These are phyloP conservation scores for Cotesia typhae DNA, from an alignment of 1,140 invertebrate genomes.

Conservation along the genomic window DNA sequence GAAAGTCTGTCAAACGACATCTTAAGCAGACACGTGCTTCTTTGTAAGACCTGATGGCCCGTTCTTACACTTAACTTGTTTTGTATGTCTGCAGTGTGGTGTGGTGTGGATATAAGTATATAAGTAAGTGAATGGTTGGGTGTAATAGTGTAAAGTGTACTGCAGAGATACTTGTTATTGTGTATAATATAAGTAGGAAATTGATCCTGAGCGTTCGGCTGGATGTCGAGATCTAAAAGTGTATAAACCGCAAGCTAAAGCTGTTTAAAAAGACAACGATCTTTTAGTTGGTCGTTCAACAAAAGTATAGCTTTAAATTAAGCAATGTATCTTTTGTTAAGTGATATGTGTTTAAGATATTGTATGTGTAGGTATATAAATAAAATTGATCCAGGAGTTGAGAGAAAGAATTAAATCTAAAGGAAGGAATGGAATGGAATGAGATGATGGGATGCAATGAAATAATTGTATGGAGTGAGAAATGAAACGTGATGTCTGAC, in stretches of 20 bases:
- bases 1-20: conserved; percentile 25
- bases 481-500: conserved; percentile 32
- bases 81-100: neutral
- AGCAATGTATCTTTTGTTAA: conserved; percentile 50
- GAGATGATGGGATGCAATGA: conserved; percentile 36
- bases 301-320: conserved; percentile 42
- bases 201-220: conserved; percentile 39
- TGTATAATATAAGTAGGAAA: conserved; percentile 9
- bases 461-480: conserved; percentile 18
- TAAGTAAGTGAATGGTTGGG: neutral
- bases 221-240: neutral
- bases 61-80: conserved; percentile 2
- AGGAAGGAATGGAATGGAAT: conserved; percentile 23
- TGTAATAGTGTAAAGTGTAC: neutral
- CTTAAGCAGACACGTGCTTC: conserved; percentile 25
- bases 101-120: neutral
- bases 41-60: conserved; percentile 1
- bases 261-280: neutral
- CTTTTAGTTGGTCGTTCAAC: too few relatives aligned
- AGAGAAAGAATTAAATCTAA: too few relatives aligned
- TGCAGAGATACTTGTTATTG: neutral
- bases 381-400: conserved; percentile 28
- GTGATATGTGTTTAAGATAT: neutral
- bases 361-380: conserved; percentile 5
- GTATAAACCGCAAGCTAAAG: conserved; percentile 22